phyloP scores from a whole-genome alignment of 2,888 invertebrate species.

The Agrochola lychnidis region DNA sequence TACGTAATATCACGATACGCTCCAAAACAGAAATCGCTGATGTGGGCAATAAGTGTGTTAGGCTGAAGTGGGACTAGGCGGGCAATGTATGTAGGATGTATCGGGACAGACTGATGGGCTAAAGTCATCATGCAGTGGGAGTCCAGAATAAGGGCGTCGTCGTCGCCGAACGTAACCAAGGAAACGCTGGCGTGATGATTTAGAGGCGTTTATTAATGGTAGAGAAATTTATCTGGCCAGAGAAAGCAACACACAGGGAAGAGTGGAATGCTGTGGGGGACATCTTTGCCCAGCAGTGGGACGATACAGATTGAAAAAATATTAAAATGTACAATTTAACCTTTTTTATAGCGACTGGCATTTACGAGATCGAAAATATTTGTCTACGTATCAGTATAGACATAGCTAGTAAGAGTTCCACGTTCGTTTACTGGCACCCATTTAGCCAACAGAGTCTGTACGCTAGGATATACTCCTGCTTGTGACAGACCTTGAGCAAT shows the following conservation, averaged over 20 bases:
- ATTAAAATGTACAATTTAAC: background rate
- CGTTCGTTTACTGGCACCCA: constrained; percentile 93
- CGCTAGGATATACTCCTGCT: constrained; percentile 92
- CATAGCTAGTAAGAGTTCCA: constrained; percentile 88
- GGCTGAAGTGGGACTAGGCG: background rate
- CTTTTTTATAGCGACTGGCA: background rate
- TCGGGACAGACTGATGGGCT: no score
- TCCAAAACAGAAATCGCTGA: background rate
- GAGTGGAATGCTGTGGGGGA: background rate
- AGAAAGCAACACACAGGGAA: background rate
- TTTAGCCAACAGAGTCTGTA: constrained; percentile 92
- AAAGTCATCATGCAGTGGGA: background rate
- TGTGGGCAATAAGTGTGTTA: background rate
- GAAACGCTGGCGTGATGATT: background rate
- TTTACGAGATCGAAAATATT: background rate
- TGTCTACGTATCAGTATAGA: constrained; percentile 82
- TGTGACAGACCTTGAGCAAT: constrained; percentile 94
- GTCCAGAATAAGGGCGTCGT: background rate
- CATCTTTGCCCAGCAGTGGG: background rate
- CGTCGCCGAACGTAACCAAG: no score
- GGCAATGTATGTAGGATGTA: background rate
- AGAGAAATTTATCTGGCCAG: no score
- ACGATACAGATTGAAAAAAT: background rate
- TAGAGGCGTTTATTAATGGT: background rate
- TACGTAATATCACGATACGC: background rate